phyloP scores from a whole-genome alignment of 64 coral and sea anemone genomes.

The Trachythela sp. region DNA sequence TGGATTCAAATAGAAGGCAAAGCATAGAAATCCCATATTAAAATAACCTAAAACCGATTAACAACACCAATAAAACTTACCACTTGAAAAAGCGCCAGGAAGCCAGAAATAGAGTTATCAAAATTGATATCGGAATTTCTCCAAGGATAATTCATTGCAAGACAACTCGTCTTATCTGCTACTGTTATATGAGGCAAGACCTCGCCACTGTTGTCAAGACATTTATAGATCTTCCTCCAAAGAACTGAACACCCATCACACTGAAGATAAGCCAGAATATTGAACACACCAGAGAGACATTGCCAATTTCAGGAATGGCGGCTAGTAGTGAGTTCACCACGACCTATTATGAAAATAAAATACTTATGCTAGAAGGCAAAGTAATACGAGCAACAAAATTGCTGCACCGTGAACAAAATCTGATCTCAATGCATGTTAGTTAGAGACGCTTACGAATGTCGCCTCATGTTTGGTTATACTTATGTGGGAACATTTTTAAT shows the following conservation, averaged over 20 bases:
- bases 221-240: slow-evolving; percentile 81
- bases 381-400: too few relatives aligned
- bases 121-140: slow-evolving; percentile 86
- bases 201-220: slow-evolving; percentile 36
- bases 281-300: slow-evolving; percentile 79
- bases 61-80: too few relatives aligned
- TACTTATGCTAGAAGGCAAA: too few relatives aligned
- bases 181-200: slow-evolving; percentile 27
- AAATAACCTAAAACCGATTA: too few relatives aligned
- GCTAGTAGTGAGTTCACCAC: slow-evolving; percentile 90
- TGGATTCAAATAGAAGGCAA: too few relatives aligned
- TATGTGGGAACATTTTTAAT: too few relatives aligned
- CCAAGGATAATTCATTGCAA: slow-evolving; percentile 46
- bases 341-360: slow-evolving; percentile 39
- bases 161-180: slow-evolving; percentile 49
- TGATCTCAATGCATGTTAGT: too few relatives aligned
- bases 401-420: too few relatives aligned
- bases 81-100: slow-evolving; percentile 89
- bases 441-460: too few relatives aligned
- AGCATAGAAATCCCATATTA: too few relatives aligned
- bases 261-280: slow-evolving; percentile 98
- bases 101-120: slow-evolving; percentile 70
- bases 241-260: slow-evolving; percentile 92
- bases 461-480: too few relatives aligned
- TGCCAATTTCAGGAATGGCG: slow-evolving; percentile 92